Base-by-base conservation (phyloP, 2,797 vertebrate genomes). In the Enteromius mattozi region DNA sequence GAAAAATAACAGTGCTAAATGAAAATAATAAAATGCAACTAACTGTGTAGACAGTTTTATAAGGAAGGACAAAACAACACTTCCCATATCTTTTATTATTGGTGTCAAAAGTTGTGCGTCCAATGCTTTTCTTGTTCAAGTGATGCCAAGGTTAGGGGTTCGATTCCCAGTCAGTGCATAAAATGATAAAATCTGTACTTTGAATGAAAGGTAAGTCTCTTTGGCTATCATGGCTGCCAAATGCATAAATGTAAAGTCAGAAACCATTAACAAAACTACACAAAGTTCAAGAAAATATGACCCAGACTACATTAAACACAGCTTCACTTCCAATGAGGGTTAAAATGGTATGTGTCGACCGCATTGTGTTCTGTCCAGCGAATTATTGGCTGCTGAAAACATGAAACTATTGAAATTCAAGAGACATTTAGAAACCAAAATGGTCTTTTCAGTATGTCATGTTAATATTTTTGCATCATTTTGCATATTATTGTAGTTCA, bases 371-470 rank as follows among this genome's bases (percentile, higher is more conserved):
- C 35, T 69, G 35, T 33, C 61, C 33, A 33, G 27, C 1, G 6
- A 65, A 71, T 71, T 49, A 51, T 27, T 77, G 35, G 21, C 74
- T 16, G 74, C 74, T 16, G 75, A 61, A n/a, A 10, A 4, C 35
- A 27, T 59, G 21, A 40, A 59, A 77, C 35, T 24, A 77, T 27
- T 77, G 75, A 61, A 77, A 61, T 77, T 77, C 35, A 40, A 42
- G 51, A 75, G 51, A 59, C 35, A 56, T 59, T 17, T 24, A 24
- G 13, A 77, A 61, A 27, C 75, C 35, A 42, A 27, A 61, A 6
- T 24, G n/a, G 54, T 19, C 35, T 75, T 13, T 35, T 59, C 12
- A 56, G 51, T n/a, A 19, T 13, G 3, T 37, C 21, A 24, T 76
- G 21, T 37, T 77, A 59, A 61, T 69, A n/a, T 21, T 12, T 37